phyloP scores from a whole-genome alignment of 2,113 vertebrate species.

The Syngnathoides biaculeatus region DNA sequence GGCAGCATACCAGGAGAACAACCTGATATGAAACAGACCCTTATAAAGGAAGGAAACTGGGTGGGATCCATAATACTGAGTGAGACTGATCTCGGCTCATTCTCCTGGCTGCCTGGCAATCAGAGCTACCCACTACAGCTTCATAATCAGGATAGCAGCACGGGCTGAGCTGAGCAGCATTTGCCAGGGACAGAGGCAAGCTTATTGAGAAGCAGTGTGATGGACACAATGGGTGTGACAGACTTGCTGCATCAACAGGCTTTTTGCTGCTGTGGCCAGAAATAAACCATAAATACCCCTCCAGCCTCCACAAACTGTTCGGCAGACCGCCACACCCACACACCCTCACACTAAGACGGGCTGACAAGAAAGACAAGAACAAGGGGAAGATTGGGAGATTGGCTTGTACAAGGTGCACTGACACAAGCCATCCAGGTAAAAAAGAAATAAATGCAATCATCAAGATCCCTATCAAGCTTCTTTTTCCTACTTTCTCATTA shows the following conservation, averaged over 20 bases:
- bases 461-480: constrained; percentile 1
- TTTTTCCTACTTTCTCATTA: neutral
- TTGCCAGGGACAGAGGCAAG: constrained; percentile 69
- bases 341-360: constrained; percentile 52
- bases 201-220: constrained; percentile 79
- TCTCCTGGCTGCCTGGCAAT: constrained; percentile 56
- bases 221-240: constrained; percentile 78
- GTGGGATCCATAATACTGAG: constrained; percentile 63
- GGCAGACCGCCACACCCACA: constrained; percentile 59
- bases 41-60: constrained; percentile 29
- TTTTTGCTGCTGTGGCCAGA: constrained; percentile 85
- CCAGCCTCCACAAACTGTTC: constrained; percentile 56
- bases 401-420: constrained; percentile 52
- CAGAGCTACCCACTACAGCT: constrained; percentile 55
- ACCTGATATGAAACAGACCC: constrained; percentile 29
- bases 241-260: constrained; percentile 85
- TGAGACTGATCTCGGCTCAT: constrained; percentile 63
- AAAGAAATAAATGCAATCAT: neutral
- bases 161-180: constrained; percentile 42
- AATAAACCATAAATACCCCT: constrained; percentile 82
- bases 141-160: constrained; percentile 55
- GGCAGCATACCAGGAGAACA: constrained; percentile 20
- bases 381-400: constrained; percentile 39
- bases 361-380: constrained; percentile 44
- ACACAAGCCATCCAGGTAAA: constrained; percentile 66